These are phyloP conservation scores for Phoxinus phoxinus DNA, from an alignment of 2,113 vertebrate genomes.

Conservation along the genomic window DNA sequence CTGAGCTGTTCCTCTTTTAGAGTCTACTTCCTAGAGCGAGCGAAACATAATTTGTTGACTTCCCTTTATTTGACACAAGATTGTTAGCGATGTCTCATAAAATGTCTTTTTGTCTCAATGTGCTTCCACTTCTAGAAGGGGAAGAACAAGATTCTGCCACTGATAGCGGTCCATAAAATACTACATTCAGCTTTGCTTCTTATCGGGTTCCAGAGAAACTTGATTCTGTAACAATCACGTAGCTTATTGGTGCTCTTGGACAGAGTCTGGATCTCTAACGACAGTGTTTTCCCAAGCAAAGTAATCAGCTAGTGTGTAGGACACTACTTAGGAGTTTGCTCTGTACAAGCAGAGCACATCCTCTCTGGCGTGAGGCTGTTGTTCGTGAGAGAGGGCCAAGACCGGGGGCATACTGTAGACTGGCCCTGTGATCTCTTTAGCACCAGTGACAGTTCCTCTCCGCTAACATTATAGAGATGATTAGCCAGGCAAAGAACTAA, in stretches of 20 bases:
- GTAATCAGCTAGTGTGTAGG: background rate
- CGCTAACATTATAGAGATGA: conserved; percentile 51
- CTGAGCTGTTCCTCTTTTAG: conserved; percentile 32
- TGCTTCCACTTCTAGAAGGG: conserved; percentile 32
- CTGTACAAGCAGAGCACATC: conserved; percentile 18
- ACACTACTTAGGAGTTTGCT: background rate
- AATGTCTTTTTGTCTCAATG: conserved; percentile 41
- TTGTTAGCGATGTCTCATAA: conserved; percentile 44
- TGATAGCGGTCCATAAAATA: conserved; percentile 15
- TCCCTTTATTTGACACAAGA: conserved; percentile 59
- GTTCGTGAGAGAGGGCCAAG: conserved; percentile 42
- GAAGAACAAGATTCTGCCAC: conserved; percentile 6
- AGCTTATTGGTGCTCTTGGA: background rate
- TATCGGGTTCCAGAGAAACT: background rate
- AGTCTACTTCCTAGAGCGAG: conserved; percentile 48
- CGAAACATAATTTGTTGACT: conserved; percentile 51
- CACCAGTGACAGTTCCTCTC: conserved; percentile 52
- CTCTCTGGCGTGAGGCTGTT: conserved; percentile 16
- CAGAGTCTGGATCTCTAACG: background rate
- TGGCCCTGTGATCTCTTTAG: conserved; percentile 56
- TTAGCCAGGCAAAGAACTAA: conserved; percentile 55
- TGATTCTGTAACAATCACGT: background rate
- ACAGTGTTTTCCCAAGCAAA: background rate
- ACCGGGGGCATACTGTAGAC: conserved; percentile 52
- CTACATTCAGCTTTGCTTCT: conserved; percentile 6